Base-by-base conservation (phyloP, 1,140 invertebrate species). In the Mycetomoellerius zeteki region DNA sequence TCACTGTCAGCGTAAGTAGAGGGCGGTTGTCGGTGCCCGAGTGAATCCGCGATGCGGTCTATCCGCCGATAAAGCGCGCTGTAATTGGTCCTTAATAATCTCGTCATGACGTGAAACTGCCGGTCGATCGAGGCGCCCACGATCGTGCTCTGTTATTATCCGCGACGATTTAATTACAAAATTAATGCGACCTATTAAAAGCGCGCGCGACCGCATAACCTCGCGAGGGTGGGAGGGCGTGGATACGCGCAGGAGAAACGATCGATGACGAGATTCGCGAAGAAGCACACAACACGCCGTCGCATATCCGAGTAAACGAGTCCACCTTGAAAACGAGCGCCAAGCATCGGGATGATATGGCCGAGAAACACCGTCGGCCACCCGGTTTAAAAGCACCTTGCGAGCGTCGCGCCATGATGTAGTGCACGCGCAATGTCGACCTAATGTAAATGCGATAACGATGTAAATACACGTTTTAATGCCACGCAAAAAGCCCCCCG, bases 11-110 rank as follows among this genome's bases (percentile, higher is more conserved):
- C 65, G 67, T 94, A 95, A 94, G 91, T 94, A 93, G 92, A 94
- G 91, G 94, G 94, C 94, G 92, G 93, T 91, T 78, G 86, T 87
- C 77, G 88, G 30, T 72, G 72, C 54, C 85, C 73, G 76, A 56
- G 85, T 56, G 78, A 92, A 88, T 67, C 80, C 81, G 72, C 84
- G 86, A 78, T 54, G 75, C 81, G 76, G 77, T 93, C 91, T 92
- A 92, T 94, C 85, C 87, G 76, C 78, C 89, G 93, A 94, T 94
- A 94, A 94, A 93, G 92, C 81, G 90, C 89, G 80, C 80, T 37
- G 90, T 95, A 94, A 95, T 95, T 94, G 93, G 89, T 86, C 93
- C 92, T 95, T 95, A 95, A 95, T 95, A 95, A 95, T 94, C 94
- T 95, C 93, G 94, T 95, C 94, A 94, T 94, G 93, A 94, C 88